Conservation (phyloP, 2,888 invertebrate species). For the Tachystola acroxantha region DNA sequence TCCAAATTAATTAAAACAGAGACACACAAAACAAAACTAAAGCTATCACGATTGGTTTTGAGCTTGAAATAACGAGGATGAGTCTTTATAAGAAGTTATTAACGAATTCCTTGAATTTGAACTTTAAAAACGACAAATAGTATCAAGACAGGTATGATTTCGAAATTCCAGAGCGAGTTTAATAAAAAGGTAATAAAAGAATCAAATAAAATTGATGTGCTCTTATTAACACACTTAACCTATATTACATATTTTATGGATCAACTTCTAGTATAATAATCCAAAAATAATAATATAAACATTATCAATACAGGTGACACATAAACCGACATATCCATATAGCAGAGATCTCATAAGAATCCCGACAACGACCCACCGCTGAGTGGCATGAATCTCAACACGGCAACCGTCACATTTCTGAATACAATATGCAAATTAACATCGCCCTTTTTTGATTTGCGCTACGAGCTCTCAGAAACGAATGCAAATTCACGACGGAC, state of each 20-base stretch:
- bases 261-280: background rate
- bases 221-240: background rate
- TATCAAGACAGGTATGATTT: no score
- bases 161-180: no score
- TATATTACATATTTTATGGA: background rate
- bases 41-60: slow-evolving; percentile 67
- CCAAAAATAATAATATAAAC: background rate
- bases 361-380: slow-evolving; percentile 60
- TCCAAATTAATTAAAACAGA: slow-evolving; percentile 77
- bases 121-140: no score
- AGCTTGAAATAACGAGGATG: slow-evolving; percentile 51
- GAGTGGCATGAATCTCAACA: slow-evolving; percentile 61
- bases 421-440: slow-evolving; percentile 78
- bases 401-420: slow-evolving; percentile 74
- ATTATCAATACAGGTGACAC: background rate
- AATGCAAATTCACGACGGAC: slow-evolving; percentile 65
- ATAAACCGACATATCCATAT: slow-evolving; percentile 43
- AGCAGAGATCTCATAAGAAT: slow-evolving; percentile 46
- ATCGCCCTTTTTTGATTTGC: slow-evolving; percentile 61
- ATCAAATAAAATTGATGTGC: no score
- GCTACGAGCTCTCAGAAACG: slow-evolving; percentile 71
- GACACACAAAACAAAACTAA: slow-evolving; percentile 71
- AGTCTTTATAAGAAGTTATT: slow-evolving; percentile 16
- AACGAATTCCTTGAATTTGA: background rate
- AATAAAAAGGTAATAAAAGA: no score